A percentile compares a stretch with the other conserved stretches of the same genome.
Evolutionary conservation across 2,797 vertebrate genomes (phyloP).

Genomic region (Spondyliosoma cantharus): DNA sequence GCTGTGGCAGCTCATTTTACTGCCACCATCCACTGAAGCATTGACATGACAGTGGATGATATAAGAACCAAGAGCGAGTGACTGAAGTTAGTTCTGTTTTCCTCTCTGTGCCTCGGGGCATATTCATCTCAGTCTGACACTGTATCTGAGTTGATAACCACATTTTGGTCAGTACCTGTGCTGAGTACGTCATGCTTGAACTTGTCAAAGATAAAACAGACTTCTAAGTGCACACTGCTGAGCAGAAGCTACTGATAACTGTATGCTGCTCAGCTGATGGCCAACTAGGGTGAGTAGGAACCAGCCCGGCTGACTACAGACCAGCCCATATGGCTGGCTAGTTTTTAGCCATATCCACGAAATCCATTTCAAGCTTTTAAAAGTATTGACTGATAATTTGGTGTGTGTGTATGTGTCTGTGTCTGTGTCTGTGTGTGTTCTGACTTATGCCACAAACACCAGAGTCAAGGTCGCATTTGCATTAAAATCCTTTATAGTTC

Average conservation of each 20-base stretch:
- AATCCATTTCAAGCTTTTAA: not conserved
- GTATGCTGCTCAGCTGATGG: conserved; percentile 14
- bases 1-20: conserved; percentile 1
- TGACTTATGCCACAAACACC: too few species aligned
- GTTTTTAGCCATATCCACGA: too few species aligned
- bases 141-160: conserved; percentile 15
- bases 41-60: not conserved
- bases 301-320: conserved; percentile 14
- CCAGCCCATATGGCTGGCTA: conserved; percentile 20
- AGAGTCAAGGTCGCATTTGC: too few species aligned
- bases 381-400: too few species aligned
- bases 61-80: not conserved
- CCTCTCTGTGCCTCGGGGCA: conserved; percentile 10
- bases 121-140: conserved; percentile 6
- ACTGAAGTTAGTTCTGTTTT: conserved; percentile 33
- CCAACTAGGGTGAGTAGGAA: not conserved
- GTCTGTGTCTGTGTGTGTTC: too few species aligned
- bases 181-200: conserved; percentile 6
- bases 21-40: conserved; percentile 1
- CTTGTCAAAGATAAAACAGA: conserved; percentile 16
- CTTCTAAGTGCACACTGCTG: conserved; percentile 2
- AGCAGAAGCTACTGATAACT: not conserved
- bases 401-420: too few species aligned
- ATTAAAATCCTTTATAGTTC: too few species aligned
- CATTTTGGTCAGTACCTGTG: conserved; percentile 16